phyloP scores from a whole-genome alignment of 2,888 invertebrate genomes.

The Scrobipalpa costella region DNA sequence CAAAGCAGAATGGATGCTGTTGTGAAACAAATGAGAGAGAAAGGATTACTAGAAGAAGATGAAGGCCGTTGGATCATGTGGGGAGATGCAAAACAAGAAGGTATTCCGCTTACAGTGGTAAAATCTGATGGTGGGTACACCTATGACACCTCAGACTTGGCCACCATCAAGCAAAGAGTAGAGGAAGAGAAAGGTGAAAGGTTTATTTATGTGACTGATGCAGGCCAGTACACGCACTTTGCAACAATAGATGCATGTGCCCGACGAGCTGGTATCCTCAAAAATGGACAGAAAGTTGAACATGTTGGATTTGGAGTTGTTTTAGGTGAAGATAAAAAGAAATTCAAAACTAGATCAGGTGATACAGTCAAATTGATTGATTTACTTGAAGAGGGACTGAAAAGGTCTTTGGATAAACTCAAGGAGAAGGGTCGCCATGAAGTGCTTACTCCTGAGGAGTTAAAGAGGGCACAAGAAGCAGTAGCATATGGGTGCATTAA shows the following conservation, averaged over 20 bases:
- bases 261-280: constrained; percentile 86
- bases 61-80: constrained; percentile 93
- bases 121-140: constrained; percentile 99
- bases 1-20: constrained; percentile 93
- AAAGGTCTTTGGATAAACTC: constrained; percentile 90
- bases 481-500: constrained; percentile 99
- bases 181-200: constrained; percentile 93
- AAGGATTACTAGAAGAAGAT: constrained; percentile 88
- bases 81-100: constrained; percentile 82
- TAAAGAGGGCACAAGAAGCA: constrained; percentile 91
- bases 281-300: constrained; percentile 86
- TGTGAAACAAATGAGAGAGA: constrained; percentile 86
- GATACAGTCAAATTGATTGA: constrained; percentile 95
- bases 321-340: constrained; percentile 98
- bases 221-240: constrained; percentile 91
- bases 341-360: constrained; percentile 98
- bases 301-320: constrained; percentile 98
- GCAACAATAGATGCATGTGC: constrained; percentile 90
- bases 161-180: constrained; percentile 91
- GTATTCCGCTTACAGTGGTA: constrained; percentile 95
- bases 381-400: constrained; percentile 94
- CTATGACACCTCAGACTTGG: constrained; percentile 99
- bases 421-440: constrained; percentile 93
- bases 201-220: constrained; percentile 96
- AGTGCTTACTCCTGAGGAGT: constrained; percentile 89